Percentiles rank a stretch among this genome's conserved stretches.
Evolutionary conservation across 1,140 invertebrate genomes (phyloP).

Genomic region (Drosophila lowei): DNA sequence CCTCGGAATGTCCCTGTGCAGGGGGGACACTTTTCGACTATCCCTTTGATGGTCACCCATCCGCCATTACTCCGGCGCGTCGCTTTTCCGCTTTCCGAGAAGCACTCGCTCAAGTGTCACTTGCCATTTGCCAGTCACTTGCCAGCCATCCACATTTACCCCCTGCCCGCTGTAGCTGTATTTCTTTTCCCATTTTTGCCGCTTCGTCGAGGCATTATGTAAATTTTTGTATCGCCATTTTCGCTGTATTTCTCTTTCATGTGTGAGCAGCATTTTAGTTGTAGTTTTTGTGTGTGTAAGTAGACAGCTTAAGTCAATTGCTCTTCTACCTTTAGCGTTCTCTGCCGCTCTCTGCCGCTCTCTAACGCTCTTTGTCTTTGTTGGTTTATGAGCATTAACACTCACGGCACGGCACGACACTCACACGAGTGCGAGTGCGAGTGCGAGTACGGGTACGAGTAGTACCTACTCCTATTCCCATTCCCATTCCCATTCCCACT

Average conservation of each 20-base stretch:
- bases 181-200: constrained; percentile 34
- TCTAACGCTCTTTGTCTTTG: constrained; percentile 23
- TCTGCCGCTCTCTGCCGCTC: too few species aligned
- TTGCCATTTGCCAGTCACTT: constrained; percentile 47
- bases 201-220: constrained; percentile 29
- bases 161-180: background rate
- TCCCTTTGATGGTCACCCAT: constrained; percentile 5
- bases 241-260: background rate
- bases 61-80: background rate
- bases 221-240: constrained; percentile 53
- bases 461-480: background rate
- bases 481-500: background rate
- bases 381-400: constrained; percentile 43
- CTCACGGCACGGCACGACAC: constrained; percentile 21
- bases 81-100: constrained; percentile 16
- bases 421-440: too few species aligned
- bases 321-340: constrained; percentile 11
- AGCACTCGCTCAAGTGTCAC: constrained; percentile 15
- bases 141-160: constrained; percentile 4
- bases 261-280: constrained; percentile 25
- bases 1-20: too few species aligned
- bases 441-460: too few species aligned
- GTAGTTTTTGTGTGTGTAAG: constrained; percentile 8
- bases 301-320: constrained; percentile 37
- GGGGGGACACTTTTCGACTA: background rate